phyloP scores from a whole-genome alignment of 2,113 vertebrate species.

The Indicator indicator region DNA sequence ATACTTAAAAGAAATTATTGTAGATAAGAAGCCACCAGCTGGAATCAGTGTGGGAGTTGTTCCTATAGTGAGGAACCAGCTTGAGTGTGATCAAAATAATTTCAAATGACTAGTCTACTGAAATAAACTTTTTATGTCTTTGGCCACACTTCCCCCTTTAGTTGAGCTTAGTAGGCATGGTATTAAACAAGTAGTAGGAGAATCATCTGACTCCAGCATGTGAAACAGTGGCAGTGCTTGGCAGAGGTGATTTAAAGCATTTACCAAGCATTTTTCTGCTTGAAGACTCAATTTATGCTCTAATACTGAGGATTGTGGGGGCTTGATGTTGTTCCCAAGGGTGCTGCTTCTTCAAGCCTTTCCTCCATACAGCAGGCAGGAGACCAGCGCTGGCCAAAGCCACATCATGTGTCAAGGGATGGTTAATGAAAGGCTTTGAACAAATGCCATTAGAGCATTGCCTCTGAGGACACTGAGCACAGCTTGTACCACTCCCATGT shows the following conservation, averaged over 20 bases:
- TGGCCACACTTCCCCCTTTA: neutral
- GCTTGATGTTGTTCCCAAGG: neutral
- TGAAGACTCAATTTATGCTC: neutral
- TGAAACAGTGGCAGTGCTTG: neutral
- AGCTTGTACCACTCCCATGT: neutral
- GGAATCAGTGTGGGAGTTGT: neutral
- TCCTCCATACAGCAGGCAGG: neutral
- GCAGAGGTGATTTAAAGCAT: neutral
- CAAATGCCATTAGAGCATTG: neutral
- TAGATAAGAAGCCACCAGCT: neutral
- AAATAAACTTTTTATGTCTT: neutral
- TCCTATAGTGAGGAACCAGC: neutral
- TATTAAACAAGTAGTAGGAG: neutral
- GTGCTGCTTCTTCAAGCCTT: neutral
- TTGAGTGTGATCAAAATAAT: neutral
- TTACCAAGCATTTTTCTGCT: neutral
- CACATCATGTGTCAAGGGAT: neutral
- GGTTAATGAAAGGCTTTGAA: conserved; percentile 22
- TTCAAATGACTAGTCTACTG: neutral
- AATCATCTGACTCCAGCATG: neutral
- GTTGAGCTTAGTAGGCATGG: neutral
- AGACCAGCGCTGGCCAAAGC: neutral
- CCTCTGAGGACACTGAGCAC: neutral
- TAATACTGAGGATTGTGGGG: neutral
- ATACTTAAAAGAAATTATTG: neutral